Evolutionary conservation across 2,888 invertebrate genomes (phyloP), one percentile per base, ranked within the genome.

Genomic region (Papilio elwesi): DNA sequence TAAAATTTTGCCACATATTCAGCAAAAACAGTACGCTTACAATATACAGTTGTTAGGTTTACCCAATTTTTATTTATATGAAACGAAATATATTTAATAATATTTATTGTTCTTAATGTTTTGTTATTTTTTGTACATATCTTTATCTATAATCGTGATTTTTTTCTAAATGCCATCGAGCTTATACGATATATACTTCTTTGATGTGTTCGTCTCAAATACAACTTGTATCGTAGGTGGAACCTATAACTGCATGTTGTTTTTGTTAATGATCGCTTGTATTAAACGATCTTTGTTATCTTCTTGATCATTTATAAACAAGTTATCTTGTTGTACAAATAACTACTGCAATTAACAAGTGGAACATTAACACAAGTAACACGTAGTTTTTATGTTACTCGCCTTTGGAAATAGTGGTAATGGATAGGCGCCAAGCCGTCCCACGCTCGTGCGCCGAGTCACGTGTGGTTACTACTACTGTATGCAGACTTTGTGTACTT

Each of bases 361-460:
- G 11, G 1, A 66, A 36, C 43, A 66, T 66, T 66, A 53, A 15
- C n/a, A 47, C 6, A 43, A 47, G 10, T 26, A n/a, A 52, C 43
- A 8, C 15, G n/a, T 36, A 55, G 49, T 51, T 48, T 62, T 51
- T 69, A 51, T 16, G 13, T 43, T 62, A 16, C 13, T 16, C 43
- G 36, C 12, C 6, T 43, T 43, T 38, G 36, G 57, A 63, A 51
- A 10, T 52, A 9, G 8, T 36, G 9, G 16, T 6, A 12, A 48
- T 26, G 26, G 26, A 26, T 26, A 26, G 89, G 89, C 89, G 88
- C 88, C 88, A 87, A 78, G 87, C 88, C 74, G 88, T 88, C 90
- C 86, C 79, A 63, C 53, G 47, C 70, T 62, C 26, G 52, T 49
- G 53, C n/a, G 16, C 47, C 13, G 79, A 81, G 83, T 85, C 82